Percentiles rank a stretch among this genome's conserved stretches.
Evolutionary conservation across 2,888 invertebrate species (phyloP).

Genomic region (Antheraea yamamai): DNA sequence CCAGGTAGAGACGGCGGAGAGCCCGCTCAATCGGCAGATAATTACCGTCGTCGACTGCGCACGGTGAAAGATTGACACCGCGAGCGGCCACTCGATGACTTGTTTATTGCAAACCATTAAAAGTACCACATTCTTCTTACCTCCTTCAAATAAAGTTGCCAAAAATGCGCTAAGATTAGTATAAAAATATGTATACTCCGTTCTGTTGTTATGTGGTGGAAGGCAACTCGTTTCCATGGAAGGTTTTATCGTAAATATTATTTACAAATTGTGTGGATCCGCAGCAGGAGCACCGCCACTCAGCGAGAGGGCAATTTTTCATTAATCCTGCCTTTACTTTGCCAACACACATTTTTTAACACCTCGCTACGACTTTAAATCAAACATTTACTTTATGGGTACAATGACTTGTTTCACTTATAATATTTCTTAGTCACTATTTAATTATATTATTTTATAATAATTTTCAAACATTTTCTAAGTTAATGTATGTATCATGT

Average conservation of each 20-base stretch:
- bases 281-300: slow-evolving; percentile 69
- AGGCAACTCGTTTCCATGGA: slow-evolving; percentile 62
- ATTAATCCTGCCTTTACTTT: slow-evolving; percentile 69
- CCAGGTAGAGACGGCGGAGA: slow-evolving; percentile 43
- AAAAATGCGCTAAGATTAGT: slow-evolving; percentile 51
- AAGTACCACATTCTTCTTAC: slow-evolving; percentile 52
- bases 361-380: slow-evolving; percentile 73
- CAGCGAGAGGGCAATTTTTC: slow-evolving; percentile 80
- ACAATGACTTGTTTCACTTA: slow-evolving; percentile 52
- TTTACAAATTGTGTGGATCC: slow-evolving; percentile 73
- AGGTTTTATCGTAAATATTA: slow-evolving; percentile 78
- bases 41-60: slow-evolving; percentile 66
- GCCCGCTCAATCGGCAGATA: slow-evolving; percentile 53
- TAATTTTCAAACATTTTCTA: background rate
- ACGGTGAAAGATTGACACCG: slow-evolving; percentile 71
- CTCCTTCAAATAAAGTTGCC: slow-evolving; percentile 50
- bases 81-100: slow-evolving; percentile 56
- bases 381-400: slow-evolving; percentile 72
- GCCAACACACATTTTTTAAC: slow-evolving; percentile 80
- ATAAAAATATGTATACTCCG: slow-evolving; percentile 57
- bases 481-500: background rate
- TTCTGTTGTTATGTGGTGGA: slow-evolving; percentile 53
- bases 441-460: background rate
- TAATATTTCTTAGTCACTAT: slow-evolving; percentile 26
- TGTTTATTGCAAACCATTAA: slow-evolving; percentile 64